Percentiles rank a stretch among this genome's conserved stretches.
These are phyloP conservation scores for Pandemis heparana DNA, from an alignment of 2,888 invertebrate species.

Conservation along the genomic window DNA sequence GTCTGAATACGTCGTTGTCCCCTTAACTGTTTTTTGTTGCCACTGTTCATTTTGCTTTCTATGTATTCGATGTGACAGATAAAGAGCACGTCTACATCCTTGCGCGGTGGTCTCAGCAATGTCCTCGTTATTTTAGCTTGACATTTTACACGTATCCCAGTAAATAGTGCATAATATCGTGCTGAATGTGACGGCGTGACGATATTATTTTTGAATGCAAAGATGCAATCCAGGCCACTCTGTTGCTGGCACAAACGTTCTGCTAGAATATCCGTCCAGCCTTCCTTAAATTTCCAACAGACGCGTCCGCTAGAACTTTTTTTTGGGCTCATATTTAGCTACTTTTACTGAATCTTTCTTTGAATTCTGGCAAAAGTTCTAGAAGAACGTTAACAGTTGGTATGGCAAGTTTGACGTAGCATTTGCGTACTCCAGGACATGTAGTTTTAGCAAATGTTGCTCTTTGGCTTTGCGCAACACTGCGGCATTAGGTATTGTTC, in stretches of 20 bases:
- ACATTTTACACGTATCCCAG: slow-evolving; percentile 10
- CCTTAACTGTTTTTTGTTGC: slow-evolving; percentile 8
- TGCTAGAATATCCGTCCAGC: slow-evolving; percentile 13
- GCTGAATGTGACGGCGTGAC: slow-evolving; percentile 3
- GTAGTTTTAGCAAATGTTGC: slow-evolving; percentile 10
- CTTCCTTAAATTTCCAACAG: slow-evolving; percentile 16
- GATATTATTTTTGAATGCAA: slow-evolving; percentile 23
- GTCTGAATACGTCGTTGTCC: neutral
- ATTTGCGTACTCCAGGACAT: slow-evolving; percentile 2
- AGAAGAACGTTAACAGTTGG: too few species aligned
- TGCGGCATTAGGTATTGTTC: slow-evolving; percentile 7
- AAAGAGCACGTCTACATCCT: slow-evolving; percentile 8
- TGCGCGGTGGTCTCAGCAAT: neutral
- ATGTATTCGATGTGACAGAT: neutral
- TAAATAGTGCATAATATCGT: slow-evolving; percentile 13
- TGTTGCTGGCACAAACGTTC: slow-evolving; percentile 27
- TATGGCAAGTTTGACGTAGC: slow-evolving; percentile 2
- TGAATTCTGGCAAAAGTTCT: too few species aligned
- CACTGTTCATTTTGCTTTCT: slow-evolving; percentile 11
- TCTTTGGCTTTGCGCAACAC: slow-evolving; percentile 8
- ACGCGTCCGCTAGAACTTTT: neutral
- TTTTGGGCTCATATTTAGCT: too few species aligned
- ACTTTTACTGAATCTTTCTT: too few species aligned
- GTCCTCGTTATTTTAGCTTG: slow-evolving; percentile 17
- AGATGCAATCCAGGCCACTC: slow-evolving; percentile 23